Conservation (phyloP, 2,797 vertebrate species). For the Smutsia temminckii region DNA sequence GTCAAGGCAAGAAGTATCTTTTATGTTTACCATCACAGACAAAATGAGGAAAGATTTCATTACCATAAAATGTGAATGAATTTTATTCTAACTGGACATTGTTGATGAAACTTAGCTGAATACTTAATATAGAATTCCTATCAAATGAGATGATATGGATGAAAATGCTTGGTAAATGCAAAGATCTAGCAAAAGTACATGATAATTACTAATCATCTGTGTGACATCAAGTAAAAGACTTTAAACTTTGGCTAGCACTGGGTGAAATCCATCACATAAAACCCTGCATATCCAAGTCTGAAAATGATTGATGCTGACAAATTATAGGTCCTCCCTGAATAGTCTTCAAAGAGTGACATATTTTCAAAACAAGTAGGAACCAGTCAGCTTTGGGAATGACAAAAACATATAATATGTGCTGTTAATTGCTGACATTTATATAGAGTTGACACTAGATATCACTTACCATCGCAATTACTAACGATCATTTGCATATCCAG, state of each 20-base stretch:
- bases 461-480: conserved; percentile 66
- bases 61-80: conserved; percentile 59
- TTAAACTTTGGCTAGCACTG: background rate
- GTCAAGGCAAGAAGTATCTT: conserved; percentile 41
- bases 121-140: conserved; percentile 42
- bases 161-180: conserved; percentile 30
- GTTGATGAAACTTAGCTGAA: conserved; percentile 30
- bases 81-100: conserved; percentile 36
- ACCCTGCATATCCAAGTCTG: background rate
- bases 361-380: conserved; percentile 70
- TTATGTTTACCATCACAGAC: background rate
- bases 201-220: conserved; percentile 19
- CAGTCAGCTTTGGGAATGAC: conserved; percentile 59
- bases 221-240: conserved; percentile 46
- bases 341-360: conserved; percentile 67
- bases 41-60: conserved; percentile 52
- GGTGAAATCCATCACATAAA: conserved; percentile 14
- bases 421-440: conserved; percentile 73
- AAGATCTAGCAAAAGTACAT: conserved; percentile 54
- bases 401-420: conserved; percentile 63
- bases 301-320: conserved; percentile 64
- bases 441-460: conserved; percentile 62
- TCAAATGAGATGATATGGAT: background rate
- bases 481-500: conserved; percentile 65
- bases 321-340: conserved; percentile 60